Percentiles rank a stretch among this genome's conserved stretches.
Evolutionary conservation across 2,113 vertebrate genomes (phyloP).

Genomic region (Limnothrissa miodon): DNA sequence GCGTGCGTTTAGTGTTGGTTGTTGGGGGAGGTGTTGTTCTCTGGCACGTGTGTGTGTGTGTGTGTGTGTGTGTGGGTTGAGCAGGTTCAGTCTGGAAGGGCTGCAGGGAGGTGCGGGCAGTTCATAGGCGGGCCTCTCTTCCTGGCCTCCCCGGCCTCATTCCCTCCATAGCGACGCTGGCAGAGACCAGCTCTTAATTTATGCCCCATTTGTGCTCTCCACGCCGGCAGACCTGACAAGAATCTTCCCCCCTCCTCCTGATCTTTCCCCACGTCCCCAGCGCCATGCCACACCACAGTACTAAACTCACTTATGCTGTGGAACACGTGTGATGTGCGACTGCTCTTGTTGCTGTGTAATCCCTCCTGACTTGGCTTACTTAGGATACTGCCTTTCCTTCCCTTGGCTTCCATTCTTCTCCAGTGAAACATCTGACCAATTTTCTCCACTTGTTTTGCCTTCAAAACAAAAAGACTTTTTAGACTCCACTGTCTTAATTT

Average conservation of each 20-base stretch:
- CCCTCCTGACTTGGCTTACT: background rate
- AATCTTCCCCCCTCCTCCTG: background rate
- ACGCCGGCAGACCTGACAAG: background rate
- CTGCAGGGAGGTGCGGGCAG: constrained; percentile 18
- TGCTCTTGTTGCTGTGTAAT: background rate
- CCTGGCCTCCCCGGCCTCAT: constrained; percentile 31
- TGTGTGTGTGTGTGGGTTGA: constrained; percentile 1
- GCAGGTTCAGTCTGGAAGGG: constrained; percentile 21
- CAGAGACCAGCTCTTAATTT: constrained; percentile 32
- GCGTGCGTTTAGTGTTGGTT: too few relatives aligned
- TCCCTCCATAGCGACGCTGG: constrained; percentile 21
- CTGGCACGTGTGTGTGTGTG: background rate
- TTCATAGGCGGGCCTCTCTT: constrained; percentile 24
- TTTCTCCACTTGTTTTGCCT: background rate
- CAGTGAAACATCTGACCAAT: background rate
- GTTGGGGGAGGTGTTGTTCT: constrained; percentile 17
- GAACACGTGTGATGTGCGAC: background rate
- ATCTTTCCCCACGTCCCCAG: background rate
- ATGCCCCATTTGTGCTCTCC: constrained; percentile 5
- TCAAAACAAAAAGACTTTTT: background rate
- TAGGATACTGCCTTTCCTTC: background rate
- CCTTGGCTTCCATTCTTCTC: background rate
- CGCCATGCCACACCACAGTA: background rate
- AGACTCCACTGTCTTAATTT: background rate
- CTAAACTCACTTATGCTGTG: background rate